Conservation (phyloP, 2,888 invertebrate genomes). For the Osmoderma eremita region DNA sequence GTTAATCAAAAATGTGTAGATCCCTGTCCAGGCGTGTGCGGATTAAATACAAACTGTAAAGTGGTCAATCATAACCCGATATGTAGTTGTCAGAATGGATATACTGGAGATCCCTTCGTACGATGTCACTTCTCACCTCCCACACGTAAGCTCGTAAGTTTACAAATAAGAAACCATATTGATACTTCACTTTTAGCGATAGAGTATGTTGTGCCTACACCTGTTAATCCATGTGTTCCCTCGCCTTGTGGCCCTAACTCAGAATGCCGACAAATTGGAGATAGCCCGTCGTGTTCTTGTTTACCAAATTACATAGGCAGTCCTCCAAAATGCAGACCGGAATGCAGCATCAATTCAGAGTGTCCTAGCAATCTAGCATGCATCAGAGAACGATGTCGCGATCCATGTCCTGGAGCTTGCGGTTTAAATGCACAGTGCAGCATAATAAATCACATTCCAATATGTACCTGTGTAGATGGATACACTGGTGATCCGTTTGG, state of each 20-base stretch:
- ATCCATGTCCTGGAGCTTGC: constrained; percentile 79
- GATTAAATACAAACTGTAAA: constrained; percentile 74
- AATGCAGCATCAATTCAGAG: constrained; percentile 78
- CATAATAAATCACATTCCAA: constrained; percentile 76
- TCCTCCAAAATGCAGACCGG: constrained; percentile 78
- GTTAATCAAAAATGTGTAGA: constrained; percentile 79
- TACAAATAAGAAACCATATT: constrained; percentile 39
- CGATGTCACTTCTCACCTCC: constrained; percentile 67
- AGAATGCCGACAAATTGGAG: constrained; percentile 71
- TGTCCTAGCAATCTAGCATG: constrained; percentile 78
- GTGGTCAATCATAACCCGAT: constrained; percentile 83
- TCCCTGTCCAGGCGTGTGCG: constrained; percentile 80
- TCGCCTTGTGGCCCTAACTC: constrained; percentile 77
- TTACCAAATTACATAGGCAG: constrained; percentile 72
- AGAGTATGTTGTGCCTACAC: constrained; percentile 40
- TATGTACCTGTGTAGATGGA: constrained; percentile 73
- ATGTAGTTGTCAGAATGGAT: constrained; percentile 74
- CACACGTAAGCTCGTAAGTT: constrained; percentile 57
- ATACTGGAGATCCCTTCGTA: constrained; percentile 76
- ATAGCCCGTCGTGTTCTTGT: constrained; percentile 74
- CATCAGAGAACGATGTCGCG: constrained; percentile 76
- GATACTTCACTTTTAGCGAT: constrained; percentile 45
- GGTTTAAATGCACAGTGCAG: constrained; percentile 72
- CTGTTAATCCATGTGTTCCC: constrained; percentile 73
- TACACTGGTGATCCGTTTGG: constrained; percentile 75